Percentiles rank a stretch among this genome's conserved stretches.
Evolutionary conservation across 2,797 vertebrate species (phyloP).

Genomic region (Spea hammondii): DNA sequence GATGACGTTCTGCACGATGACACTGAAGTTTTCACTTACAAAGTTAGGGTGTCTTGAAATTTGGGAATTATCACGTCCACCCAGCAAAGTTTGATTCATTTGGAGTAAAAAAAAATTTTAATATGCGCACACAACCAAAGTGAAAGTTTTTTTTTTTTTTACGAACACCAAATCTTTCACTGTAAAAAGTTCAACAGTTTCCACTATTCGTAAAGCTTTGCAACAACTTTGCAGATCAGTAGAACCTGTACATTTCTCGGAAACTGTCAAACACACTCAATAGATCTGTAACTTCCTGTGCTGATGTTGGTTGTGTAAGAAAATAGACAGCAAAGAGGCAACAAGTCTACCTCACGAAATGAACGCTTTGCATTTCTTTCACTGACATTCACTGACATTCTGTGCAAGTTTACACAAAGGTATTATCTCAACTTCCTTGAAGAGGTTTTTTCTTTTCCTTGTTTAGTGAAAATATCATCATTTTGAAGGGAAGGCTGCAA

Average conservation of each 20-base stretch:
- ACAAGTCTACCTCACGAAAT: background rate
- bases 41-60: too few species aligned
- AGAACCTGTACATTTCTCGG: conserved; percentile 2
- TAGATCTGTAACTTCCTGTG: conserved; percentile 38
- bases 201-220: background rate
- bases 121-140: background rate
- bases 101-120: too few species aligned
- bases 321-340: conserved; percentile 13
- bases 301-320: conserved; percentile 6
- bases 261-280: conserved; percentile 9
- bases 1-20: too few species aligned
- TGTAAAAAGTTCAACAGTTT: background rate
- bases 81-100: too few species aligned
- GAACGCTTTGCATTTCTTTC: background rate
- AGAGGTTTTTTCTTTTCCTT: background rate
- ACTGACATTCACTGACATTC: background rate
- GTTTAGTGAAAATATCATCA: background rate
- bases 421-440: too few species aligned
- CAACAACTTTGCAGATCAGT: too few species aligned
- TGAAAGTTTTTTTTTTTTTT: background rate
- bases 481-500: background rate
- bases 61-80: too few species aligned
- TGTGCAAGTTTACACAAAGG: too few species aligned
- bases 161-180: background rate
- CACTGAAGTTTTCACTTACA: too few species aligned